phyloP scores from a whole-genome alignment of 2,113 vertebrate genomes.

The Chelonoidis abingdonii region DNA sequence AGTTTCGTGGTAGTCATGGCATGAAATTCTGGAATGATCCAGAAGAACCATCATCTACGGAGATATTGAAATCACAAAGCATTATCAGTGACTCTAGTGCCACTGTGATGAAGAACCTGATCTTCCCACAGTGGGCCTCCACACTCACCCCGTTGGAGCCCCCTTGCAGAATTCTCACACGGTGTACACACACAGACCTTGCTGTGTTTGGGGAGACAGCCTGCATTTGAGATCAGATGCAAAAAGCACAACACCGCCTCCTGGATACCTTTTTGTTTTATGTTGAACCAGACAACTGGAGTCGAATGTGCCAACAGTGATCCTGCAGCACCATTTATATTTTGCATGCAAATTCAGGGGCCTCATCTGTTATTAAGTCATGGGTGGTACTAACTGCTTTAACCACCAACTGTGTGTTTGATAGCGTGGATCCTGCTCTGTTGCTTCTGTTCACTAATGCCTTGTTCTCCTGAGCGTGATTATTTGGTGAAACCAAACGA shows the following conservation, averaged over 20 bases:
- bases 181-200: background rate
- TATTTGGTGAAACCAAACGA: background rate
- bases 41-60: background rate
- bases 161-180: background rate
- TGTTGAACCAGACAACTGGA: background rate
- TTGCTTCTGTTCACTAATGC: background rate
- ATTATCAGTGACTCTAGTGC: background rate
- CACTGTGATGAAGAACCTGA: background rate
- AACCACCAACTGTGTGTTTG: background rate
- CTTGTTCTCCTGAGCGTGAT: background rate
- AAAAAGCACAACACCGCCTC: background rate
- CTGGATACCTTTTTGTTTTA: background rate
- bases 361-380: background rate
- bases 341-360: background rate
- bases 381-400: background rate
- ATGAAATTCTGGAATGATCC: background rate
- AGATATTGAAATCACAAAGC: background rate
- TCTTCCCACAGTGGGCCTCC: background rate
- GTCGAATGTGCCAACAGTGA: background rate
- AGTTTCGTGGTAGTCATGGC: background rate
- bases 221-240: background rate
- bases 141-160: background rate
- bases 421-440: background rate
- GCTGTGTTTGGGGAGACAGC: background rate
- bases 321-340: background rate